Conservation (phyloP, 1,140 invertebrate genomes). For the Tetragonula clypearis region DNA sequence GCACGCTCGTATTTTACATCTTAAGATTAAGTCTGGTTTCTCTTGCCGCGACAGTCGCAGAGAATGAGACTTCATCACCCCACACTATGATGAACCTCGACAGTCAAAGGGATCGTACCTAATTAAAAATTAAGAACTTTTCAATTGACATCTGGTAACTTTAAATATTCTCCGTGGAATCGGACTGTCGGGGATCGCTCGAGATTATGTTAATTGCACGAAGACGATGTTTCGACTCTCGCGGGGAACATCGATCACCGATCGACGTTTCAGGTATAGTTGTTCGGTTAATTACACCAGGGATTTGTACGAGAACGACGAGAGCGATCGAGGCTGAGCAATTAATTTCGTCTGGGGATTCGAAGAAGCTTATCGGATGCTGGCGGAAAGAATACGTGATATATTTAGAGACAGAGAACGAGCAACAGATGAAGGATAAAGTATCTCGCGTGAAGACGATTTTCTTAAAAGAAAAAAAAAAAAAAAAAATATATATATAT, state of each 20-base stretch:
- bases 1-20: too few relatives aligned
- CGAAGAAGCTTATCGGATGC: not conserved
- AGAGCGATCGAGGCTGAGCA: not conserved
- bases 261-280: not conserved
- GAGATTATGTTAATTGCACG: not conserved
- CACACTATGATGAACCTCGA: too few relatives aligned
- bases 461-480: too few relatives aligned
- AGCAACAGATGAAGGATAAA: not conserved
- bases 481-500: too few relatives aligned
- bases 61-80: too few relatives aligned
- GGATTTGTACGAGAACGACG: not conserved
- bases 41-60: too few relatives aligned
- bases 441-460: not conserved
- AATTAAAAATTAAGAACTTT: too few relatives aligned
- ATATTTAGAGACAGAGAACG: not conserved
- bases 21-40: too few relatives aligned
- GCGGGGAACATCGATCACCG: not conserved
- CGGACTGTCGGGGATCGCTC: too few relatives aligned
- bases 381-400: not conserved
- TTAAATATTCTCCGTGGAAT: too few relatives aligned
- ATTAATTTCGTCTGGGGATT: not conserved
- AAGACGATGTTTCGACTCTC: not conserved
- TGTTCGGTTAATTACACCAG: not conserved
- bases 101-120: too few relatives aligned
- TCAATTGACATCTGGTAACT: too few relatives aligned